phyloP scores from a whole-genome alignment of 2,113 vertebrate species.

The Psittacula cyanocephala region DNA sequence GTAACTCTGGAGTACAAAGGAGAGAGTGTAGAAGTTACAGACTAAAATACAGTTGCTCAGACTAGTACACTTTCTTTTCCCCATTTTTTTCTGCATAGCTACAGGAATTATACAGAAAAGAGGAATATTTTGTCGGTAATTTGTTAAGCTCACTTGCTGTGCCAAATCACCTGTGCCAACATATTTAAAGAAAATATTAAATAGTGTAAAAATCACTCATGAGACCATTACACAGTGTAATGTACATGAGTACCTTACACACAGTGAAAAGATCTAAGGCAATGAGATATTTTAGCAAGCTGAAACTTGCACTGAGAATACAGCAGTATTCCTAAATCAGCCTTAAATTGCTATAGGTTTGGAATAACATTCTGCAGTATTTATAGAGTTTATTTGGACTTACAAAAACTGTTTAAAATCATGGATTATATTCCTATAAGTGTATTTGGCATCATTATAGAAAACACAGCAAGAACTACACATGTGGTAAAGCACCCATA shows the following conservation, averaged over 20 bases:
- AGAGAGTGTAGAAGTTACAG: not conserved
- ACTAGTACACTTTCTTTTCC: not conserved
- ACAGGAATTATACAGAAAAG: not conserved
- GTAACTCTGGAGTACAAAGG: not conserved
- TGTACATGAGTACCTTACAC: not conserved
- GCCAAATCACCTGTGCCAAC: not conserved
- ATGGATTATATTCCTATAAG: not conserved
- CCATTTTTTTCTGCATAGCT: not conserved
- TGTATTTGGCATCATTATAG: not conserved
- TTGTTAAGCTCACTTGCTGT: not conserved
- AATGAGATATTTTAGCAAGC: not conserved
- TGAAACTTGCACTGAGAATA: not conserved
- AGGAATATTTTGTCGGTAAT: not conserved
- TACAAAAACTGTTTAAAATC: not conserved
- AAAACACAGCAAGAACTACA: not conserved
- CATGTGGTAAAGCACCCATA: not conserved
- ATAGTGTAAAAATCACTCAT: not conserved
- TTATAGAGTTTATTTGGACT: not conserved
- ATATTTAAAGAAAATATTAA: not conserved
- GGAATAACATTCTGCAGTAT: not conserved
- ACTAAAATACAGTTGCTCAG: not conserved
- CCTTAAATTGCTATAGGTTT: not conserved
- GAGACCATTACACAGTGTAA: not conserved
- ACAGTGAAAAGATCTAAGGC: not conserved
- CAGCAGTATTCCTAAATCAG: not conserved